These are phyloP conservation scores for Rhynchomys soricoides DNA, from an alignment of 2,113 vertebrate species.

Conservation along the genomic window DNA sequence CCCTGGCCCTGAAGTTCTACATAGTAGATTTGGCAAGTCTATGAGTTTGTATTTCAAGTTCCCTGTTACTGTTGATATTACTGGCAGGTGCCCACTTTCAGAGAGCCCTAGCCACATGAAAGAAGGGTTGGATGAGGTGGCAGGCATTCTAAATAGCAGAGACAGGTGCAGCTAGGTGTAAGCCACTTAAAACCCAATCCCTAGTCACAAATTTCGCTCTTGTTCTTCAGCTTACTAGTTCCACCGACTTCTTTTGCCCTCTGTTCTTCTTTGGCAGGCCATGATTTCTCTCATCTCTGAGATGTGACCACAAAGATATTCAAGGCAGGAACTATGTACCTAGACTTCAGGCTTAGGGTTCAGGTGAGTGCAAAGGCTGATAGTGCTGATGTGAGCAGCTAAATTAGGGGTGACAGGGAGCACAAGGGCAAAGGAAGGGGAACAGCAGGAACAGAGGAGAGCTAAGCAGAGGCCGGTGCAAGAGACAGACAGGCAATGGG, in stretches of 20 bases:
- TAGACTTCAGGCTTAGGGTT: neutral
- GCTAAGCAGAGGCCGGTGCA: neutral
- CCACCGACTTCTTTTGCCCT: neutral
- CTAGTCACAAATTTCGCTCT: neutral
- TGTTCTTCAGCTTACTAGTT: neutral
- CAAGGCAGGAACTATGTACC: neutral
- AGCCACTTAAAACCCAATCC: neutral
- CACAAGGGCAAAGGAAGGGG: neutral
- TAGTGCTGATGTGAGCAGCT: neutral
- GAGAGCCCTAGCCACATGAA: neutral
- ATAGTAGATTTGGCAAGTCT: neutral
- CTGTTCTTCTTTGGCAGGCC: neutral
- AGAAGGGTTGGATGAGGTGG: neutral
- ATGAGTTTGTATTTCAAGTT: neutral
- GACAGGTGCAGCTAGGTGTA: neutral
- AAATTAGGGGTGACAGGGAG: neutral
- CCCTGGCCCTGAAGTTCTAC: neutral
- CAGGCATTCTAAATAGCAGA: neutral
- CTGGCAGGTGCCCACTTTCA: neutral
- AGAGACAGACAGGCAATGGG: accelerated
- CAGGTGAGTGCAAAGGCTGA: neutral
- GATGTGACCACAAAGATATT: neutral
- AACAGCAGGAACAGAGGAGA: neutral
- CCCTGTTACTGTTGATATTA: neutral
- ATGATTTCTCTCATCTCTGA: neutral